phyloP scores from a whole-genome alignment of 2,888 invertebrate species.

The Unio delphinus region DNA sequence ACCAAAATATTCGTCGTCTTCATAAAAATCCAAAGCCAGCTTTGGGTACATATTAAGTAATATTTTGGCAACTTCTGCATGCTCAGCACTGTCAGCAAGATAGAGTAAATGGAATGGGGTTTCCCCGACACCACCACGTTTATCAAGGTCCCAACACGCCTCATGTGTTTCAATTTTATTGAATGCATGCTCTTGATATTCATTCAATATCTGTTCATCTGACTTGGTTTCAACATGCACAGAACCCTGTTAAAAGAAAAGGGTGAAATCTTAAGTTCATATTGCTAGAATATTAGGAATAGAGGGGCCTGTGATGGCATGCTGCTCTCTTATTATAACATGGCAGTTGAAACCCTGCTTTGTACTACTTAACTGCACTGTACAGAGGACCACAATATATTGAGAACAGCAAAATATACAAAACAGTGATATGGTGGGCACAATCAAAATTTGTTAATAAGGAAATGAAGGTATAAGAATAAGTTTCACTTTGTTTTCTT shows the following conservation, averaged over 20 bases:
- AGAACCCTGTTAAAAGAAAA: slow-evolving; percentile 8
- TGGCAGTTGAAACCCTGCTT: no score
- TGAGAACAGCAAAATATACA: no score
- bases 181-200: slow-evolving; percentile 48
- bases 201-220: slow-evolving; percentile 46
- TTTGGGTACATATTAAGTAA: slow-evolving; percentile 92
- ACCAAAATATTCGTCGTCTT: slow-evolving; percentile 97
- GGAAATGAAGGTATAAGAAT: no score
- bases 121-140: slow-evolving; percentile 95
- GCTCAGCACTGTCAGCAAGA: slow-evolving; percentile 90
- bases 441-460: no score
- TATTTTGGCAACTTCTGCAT: slow-evolving; percentile 88
- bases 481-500: no score
- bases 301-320: no score
- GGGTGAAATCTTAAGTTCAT: no score
- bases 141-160: slow-evolving; percentile 98
- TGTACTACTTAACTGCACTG: no score
- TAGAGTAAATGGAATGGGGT: slow-evolving; percentile 94
- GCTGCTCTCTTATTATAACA: no score
- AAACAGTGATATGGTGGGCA: no score
- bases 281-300: no score
- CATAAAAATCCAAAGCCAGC: slow-evolving; percentile 92
- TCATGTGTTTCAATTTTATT: slow-evolving; percentile 71
- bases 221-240: slow-evolving; percentile 36
- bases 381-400: no score